Evolutionary conservation across 1,140 invertebrate genomes (phyloP).

Genomic region (Scaptodrosophila lebanonensis): DNA sequence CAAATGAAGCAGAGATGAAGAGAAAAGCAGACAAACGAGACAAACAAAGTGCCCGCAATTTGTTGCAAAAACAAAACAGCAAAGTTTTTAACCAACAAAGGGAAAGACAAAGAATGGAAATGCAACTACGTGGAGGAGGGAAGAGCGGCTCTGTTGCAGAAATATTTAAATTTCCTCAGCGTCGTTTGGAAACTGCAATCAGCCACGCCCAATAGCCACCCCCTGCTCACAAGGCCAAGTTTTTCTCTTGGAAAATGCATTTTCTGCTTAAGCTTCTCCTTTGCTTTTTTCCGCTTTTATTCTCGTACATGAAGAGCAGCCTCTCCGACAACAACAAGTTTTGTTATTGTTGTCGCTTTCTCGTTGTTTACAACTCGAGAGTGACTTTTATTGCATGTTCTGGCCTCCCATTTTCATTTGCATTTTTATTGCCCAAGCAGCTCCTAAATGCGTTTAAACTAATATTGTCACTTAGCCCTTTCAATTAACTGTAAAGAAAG

Average conservation of each 20-base stretch:
- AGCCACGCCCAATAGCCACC: constrained; percentile 14
- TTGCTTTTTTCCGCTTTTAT: too few relatives aligned
- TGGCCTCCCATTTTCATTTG: constrained; percentile 18
- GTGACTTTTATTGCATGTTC: constrained; percentile 38
- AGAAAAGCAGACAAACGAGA: constrained; percentile 6
- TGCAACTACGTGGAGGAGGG: constrained; percentile 32
- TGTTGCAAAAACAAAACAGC: constrained; percentile 51
- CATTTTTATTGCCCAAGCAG: too few relatives aligned
- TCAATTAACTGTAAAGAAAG: too few relatives aligned
- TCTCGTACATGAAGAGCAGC: too few relatives aligned
- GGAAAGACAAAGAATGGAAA: constrained; percentile 17
- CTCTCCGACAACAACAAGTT: too few relatives aligned
- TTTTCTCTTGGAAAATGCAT: background rate
- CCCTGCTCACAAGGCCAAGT: background rate
- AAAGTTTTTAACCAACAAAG: constrained; percentile 20
- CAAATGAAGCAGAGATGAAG: constrained; percentile 25
- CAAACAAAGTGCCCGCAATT: constrained; percentile 44
- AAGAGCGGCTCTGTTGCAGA: constrained; percentile 9
- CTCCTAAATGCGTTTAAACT: too few relatives aligned
- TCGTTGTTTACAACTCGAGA: constrained; percentile 41
- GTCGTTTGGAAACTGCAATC: constrained; percentile 22
- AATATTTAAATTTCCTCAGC: constrained; percentile 34
- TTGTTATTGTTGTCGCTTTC: constrained; percentile 6
- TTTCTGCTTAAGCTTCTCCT: too few relatives aligned
- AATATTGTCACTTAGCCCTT: too few relatives aligned